Conservation (phyloP, 1,140 invertebrate genomes). For the Ectropis grisescens region DNA sequence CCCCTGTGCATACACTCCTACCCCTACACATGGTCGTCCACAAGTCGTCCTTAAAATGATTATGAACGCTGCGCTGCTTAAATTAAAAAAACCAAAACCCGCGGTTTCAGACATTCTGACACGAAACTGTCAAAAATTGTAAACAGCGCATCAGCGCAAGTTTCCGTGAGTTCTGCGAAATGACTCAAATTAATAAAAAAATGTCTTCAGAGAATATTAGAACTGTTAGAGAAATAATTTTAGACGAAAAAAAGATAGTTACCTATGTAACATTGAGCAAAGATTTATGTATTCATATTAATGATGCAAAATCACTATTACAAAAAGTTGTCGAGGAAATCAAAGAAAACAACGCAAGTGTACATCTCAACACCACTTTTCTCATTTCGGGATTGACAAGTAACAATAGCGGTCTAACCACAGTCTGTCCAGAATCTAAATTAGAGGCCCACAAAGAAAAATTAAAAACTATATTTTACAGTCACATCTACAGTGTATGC, state of each 20-base stretch:
- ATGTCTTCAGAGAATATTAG: no score
- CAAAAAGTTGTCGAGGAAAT: constrained; percentile 22
- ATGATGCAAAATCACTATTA: constrained; percentile 46
- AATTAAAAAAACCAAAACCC: no score
- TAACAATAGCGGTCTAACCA: constrained; percentile 27
- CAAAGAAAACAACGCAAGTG: constrained; percentile 20
- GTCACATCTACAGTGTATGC: constrained; percentile 48
- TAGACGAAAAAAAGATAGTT: constrained; percentile 49
- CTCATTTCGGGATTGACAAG: constrained; percentile 38
- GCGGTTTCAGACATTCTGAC: no score
- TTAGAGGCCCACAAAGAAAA: constrained; percentile 19
- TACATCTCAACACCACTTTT: constrained; percentile 31
- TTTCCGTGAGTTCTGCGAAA: no score
- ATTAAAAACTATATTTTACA: constrained; percentile 36
- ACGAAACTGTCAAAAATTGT: no score
- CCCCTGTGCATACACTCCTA: no score
- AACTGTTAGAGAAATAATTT: constrained; percentile 40
- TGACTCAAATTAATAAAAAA: no score
- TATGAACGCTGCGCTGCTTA: no score
- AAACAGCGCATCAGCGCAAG: no score
- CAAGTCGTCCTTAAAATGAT: no score
- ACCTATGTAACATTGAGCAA: constrained; percentile 51
- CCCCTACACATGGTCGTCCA: no score
- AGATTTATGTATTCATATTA: constrained; percentile 52
- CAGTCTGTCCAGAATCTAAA: constrained; percentile 35